Conservation (phyloP, 2,888 invertebrate species). For the Liodrosophila aerea region DNA sequence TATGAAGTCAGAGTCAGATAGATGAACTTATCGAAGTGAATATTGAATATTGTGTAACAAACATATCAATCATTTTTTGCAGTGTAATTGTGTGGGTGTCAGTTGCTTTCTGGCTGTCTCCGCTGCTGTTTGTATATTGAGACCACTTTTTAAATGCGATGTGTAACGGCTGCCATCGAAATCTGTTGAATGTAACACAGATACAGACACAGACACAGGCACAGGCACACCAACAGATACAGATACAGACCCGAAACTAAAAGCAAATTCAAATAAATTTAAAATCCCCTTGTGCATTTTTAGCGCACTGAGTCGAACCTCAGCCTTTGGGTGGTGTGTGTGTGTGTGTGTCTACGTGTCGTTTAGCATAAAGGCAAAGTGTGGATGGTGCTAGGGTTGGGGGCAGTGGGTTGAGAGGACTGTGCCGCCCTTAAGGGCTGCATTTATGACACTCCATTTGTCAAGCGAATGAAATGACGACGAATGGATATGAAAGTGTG, state of each 20-base stretch:
- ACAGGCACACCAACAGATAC: constrained; percentile 8
- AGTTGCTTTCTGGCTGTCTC: constrained; percentile 16
- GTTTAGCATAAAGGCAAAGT: constrained; percentile 71
- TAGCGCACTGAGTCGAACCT: constrained; percentile 58
- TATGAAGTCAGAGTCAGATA: no score
- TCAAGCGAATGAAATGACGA: constrained; percentile 65
- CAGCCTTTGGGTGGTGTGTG: constrained; percentile 26
- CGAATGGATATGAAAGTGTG: constrained; percentile 55
- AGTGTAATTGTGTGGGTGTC: constrained; percentile 1
- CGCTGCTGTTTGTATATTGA: constrained; percentile 56
- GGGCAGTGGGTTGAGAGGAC: constrained; percentile 9
- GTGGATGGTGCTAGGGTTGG: constrained; percentile 30
- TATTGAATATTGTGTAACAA: no score
- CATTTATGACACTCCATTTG: constrained; percentile 79
- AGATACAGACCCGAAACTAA: constrained; percentile 61
- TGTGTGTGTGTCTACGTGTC: constrained; percentile 58
- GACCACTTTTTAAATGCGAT: constrained; percentile 74
- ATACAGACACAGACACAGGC: constrained; percentile 27
- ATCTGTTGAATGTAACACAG: constrained; percentile 68
- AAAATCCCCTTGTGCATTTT: constrained; percentile 77
- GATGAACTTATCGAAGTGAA: no score
- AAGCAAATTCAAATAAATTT: constrained; percentile 79
- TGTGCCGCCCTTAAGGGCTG: constrained; percentile 74
- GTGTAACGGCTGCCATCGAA: constrained; percentile 75
- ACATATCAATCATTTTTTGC: constrained; percentile 3